These are phyloP conservation scores for Neoaliturus tenellus DNA, from an alignment of 2,888 invertebrate species.

Conservation along the genomic window DNA sequence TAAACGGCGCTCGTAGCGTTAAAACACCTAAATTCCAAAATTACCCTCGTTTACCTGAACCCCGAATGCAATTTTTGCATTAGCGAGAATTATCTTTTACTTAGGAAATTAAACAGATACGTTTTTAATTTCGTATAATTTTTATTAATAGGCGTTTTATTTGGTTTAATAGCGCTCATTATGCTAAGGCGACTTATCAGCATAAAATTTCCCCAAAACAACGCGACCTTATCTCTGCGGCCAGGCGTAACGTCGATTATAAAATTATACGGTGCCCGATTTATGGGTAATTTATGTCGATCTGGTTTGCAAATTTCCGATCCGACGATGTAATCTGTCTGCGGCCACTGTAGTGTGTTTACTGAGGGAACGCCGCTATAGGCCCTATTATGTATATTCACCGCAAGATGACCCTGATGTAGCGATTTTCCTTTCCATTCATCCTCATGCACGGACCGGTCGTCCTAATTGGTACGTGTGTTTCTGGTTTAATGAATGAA, in stretches of 20 bases:
- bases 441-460: slow-evolving; percentile 20
- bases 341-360: background rate
- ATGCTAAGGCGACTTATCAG: background rate
- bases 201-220: background rate
- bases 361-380: background rate
- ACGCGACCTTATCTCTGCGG: background rate
- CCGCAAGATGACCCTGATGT: background rate
- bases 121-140: background rate
- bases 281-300: slow-evolving; percentile 20
- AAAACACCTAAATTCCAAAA: background rate
- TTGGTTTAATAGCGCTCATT: background rate
- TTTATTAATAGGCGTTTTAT: background rate
- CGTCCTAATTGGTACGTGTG: slow-evolving; percentile 15
- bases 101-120: background rate
- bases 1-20: background rate
- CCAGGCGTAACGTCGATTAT: background rate
- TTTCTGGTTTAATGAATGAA: slow-evolving; percentile 43
- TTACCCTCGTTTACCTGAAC: background rate
- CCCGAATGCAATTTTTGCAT: background rate
- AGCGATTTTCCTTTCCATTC: background rate
- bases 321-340: slow-evolving; percentile 2
- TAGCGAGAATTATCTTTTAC: background rate
- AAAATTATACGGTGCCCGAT: slow-evolving; percentile 18
- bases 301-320: slow-evolving; percentile 36
- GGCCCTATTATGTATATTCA: too few species aligned